Base-by-base conservation (phyloP, 2,113 vertebrate species). In the Paralichthys olivaceus region DNA sequence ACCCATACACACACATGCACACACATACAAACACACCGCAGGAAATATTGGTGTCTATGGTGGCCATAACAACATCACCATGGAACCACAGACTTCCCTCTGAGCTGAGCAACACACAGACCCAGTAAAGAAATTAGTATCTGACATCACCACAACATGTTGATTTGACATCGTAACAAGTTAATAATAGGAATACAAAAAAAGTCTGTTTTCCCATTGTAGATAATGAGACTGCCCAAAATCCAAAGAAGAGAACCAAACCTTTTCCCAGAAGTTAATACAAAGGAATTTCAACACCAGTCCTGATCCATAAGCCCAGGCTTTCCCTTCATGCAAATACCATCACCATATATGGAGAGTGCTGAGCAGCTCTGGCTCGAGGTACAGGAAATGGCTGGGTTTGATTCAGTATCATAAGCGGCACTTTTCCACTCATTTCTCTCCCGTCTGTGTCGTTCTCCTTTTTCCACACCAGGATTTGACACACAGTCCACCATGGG, bases 311-410 rank as follows among this genome's bases (percentile, higher is more conserved):
- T 91, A 93, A 90, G 87, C 73, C 77, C 85, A 91, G 82, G 84
- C 89, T 90, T 89, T 90, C 82, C 91, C 88, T 89, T 86, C 93
- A 94, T 94, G 92, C 89, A 95, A 95, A 95, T 95, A 95, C 94
- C 94, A 93, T 95, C 59, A 76, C 95, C 95, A 94, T 95, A 95
- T 94, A 95, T 94, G 94, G 95, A 84, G 84, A 91, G 87, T 56
- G 70, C 87, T 83, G 87, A 90, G 87, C 84, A 71, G 86, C 90
- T 90, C 84, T 81, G 84, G 91, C 82, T 90, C 34, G 4, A 83
- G 71, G 81, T 82, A 86, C 92, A 94, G 94, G 94, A 95, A 95
- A 94, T 94, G 92, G 90, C 92, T 94, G 93, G 89, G 90, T 94
- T 94, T 94, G 92, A 94, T 93, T 94, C 93, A 92, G 90, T 89